Percentiles rank a stretch among this genome's conserved stretches.
Conservation (phyloP, 2,888 invertebrate genomes). For the Prosapia bicincta region DNA sequence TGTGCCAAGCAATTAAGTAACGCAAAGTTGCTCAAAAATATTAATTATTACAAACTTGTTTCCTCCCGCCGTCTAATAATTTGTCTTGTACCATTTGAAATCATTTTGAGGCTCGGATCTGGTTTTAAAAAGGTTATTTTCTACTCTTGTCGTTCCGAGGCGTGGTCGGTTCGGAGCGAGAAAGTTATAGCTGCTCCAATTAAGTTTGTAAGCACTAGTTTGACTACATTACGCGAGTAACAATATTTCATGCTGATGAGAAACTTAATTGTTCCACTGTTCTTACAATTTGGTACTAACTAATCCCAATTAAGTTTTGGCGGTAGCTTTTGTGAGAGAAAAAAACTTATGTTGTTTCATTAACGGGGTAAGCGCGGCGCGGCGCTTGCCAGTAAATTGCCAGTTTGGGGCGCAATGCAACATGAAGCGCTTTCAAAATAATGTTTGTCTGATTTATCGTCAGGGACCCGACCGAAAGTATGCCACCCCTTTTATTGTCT, state of each 20-base stretch:
- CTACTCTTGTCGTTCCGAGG: slow-evolving; percentile 7
- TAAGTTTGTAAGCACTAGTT: slow-evolving; percentile 18
- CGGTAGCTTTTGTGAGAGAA: neutral
- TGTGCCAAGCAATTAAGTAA: slow-evolving; percentile 2
- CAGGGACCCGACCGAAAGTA: neutral
- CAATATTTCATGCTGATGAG: slow-evolving; percentile 26
- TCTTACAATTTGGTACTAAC: slow-evolving; percentile 2
- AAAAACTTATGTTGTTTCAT: neutral
- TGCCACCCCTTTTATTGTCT: neutral
- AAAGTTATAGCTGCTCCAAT: slow-evolving; percentile 19
- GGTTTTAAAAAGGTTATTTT: slow-evolving; percentile 16
- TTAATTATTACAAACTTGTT: slow-evolving; percentile 21
- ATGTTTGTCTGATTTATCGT: neutral
- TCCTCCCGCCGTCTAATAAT: slow-evolving; percentile 16
- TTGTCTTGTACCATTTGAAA: slow-evolving; percentile 22
- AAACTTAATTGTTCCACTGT: slow-evolving; percentile 16
- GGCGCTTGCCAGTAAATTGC: neutral
- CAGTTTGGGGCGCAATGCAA: neutral
- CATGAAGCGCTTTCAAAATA: neutral
- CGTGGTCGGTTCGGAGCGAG: slow-evolving; percentile 12
- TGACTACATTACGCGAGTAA: slow-evolving; percentile 22
- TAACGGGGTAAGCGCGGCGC: no score
- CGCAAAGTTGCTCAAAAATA: slow-evolving; percentile 4
- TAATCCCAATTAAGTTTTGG: slow-evolving; percentile 2
- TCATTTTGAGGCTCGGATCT: slow-evolving; percentile 21